These are phyloP conservation scores for Lophotis ruficrista DNA, from an alignment of 2,113 vertebrate species.

Conservation along the genomic window DNA sequence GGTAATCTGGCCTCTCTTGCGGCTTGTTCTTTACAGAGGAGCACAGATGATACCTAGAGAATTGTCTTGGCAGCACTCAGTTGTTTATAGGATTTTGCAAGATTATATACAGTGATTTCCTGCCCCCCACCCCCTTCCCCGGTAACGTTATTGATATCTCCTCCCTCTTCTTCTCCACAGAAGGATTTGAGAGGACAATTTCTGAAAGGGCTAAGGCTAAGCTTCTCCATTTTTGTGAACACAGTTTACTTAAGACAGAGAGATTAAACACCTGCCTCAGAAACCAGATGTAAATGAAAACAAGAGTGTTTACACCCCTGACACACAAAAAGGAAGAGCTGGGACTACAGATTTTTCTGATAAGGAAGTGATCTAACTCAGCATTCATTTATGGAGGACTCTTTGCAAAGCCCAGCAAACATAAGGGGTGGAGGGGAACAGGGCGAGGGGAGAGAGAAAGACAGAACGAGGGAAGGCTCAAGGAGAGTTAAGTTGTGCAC, in stretches of 20 bases:
- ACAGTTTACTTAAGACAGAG: neutral
- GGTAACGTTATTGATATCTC: constrained; percentile 11
- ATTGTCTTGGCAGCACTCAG: neutral
- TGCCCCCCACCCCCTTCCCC: neutral
- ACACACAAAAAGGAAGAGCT: neutral
- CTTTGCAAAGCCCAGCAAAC: neutral
- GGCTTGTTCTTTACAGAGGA: constrained; percentile 2
- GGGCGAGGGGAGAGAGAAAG: neutral
- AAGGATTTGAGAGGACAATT: neutral
- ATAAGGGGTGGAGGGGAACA: fast-evolving
- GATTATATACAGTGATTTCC: constrained; percentile 42
- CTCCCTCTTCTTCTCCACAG: neutral
- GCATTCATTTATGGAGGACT: neutral
- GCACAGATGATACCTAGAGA: constrained; percentile 5
- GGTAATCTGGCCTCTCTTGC: constrained; percentile 42
- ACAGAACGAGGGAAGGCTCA: neutral
- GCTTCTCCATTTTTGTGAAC: neutral
- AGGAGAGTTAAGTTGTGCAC: neutral
- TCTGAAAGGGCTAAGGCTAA: neutral
- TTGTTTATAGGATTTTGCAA: constrained; percentile 46
- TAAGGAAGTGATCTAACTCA: neutral
- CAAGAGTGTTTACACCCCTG: neutral
- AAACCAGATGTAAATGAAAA: neutral
- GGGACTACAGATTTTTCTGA: neutral
- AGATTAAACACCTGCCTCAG: neutral